phyloP scores from a whole-genome alignment of 2,113 vertebrate species.

The Copsychus sechellarum region DNA sequence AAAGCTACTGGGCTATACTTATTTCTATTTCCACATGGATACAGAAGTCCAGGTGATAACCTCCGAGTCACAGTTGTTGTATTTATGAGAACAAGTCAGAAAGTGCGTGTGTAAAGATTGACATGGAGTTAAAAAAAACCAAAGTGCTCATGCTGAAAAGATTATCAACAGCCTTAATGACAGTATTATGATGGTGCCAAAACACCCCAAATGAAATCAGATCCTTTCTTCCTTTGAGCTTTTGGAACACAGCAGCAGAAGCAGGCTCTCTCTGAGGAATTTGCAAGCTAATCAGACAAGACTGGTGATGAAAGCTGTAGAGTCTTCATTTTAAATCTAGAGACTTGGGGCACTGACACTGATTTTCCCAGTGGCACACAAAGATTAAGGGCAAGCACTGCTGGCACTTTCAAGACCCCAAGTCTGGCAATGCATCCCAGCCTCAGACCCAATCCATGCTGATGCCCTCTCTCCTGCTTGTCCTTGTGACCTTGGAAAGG shows the following conservation, averaged over 20 bases:
- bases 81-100: background rate
- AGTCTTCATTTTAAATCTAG: background rate
- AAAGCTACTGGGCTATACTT: background rate
- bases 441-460: background rate
- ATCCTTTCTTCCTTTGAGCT: background rate
- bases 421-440: background rate
- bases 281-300: background rate
- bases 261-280: background rate
- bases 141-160: background rate
- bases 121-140: background rate
- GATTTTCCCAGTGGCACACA: background rate
- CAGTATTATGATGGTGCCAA: background rate
- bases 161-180: background rate
- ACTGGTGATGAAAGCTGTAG: background rate
- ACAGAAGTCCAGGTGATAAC: background rate
- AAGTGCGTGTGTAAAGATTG: background rate
- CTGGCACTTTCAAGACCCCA: background rate
- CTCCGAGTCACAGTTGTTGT: accelerated
- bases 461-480: background rate
- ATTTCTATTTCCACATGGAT: background rate
- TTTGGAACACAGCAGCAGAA: background rate
- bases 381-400: background rate
- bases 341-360: background rate
- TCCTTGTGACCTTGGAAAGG: background rate
- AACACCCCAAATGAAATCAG: background rate